phyloP scores from a whole-genome alignment of 2,888 invertebrate species.

The Antitype chi region DNA sequence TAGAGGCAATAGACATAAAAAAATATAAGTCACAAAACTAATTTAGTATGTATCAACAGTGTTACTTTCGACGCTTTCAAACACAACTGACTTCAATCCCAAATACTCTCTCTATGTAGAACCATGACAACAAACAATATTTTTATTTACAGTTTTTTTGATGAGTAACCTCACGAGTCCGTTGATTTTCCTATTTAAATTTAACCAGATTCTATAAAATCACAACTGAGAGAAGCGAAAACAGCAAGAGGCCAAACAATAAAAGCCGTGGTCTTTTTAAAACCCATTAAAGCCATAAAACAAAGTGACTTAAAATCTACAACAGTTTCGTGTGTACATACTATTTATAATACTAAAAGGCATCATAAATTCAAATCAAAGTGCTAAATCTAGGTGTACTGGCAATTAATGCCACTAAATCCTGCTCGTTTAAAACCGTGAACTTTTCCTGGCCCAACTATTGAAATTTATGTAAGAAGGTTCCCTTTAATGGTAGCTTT shows the following conservation, averaged over 20 bases:
- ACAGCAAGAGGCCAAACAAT: background rate
- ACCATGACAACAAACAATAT: background rate
- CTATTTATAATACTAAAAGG: conserved; percentile 50
- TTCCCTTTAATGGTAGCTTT: conserved; percentile 63
- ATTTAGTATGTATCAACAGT: background rate
- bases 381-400: conserved; percentile 47
- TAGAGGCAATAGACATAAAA: too few species aligned
- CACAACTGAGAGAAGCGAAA: background rate
- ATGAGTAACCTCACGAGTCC: background rate
- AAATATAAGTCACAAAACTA: background rate
- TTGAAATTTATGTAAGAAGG: conserved; percentile 62
- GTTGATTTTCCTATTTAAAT: background rate
- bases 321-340: conserved; percentile 36
- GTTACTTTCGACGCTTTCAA: background rate
- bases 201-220: background rate
- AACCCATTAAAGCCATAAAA: conserved; percentile 12
- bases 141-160: background rate
- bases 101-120: background rate
- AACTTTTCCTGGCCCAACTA: conserved; percentile 33
- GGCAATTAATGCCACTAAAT: conserved; percentile 49
- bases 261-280: background rate
- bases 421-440: conserved; percentile 38
- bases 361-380: conserved; percentile 53
- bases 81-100: background rate
- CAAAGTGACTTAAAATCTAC: background rate